Evolutionary conservation across 1,140 invertebrate species (phyloP).

Genomic region (Mylabris phalerata): DNA sequence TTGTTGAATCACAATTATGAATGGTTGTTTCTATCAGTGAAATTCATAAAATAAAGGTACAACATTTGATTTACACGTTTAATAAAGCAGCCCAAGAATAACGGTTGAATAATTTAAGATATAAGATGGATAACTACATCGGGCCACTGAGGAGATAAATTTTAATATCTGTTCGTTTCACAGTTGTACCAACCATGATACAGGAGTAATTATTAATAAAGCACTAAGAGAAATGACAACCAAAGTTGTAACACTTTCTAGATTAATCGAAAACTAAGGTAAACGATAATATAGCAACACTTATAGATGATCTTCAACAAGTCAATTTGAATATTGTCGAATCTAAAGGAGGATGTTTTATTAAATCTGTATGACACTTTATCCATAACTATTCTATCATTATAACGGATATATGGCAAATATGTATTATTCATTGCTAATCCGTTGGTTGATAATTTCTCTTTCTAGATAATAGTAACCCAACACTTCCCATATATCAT

Average conservation of each 20-base stretch:
- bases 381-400: conserved; percentile 5
- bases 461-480: conserved; percentile 4
- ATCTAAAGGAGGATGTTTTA: not conserved
- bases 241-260: not conserved
- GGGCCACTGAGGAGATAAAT: not conserved
- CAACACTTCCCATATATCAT: conserved; percentile 11
- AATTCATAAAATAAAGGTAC: too few relatives aligned
- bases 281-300: too few relatives aligned
- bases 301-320: too few relatives aligned
- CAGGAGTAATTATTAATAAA: conserved; percentile 6
- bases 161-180: not conserved
- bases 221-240: conserved; percentile 5
- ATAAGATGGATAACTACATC: too few relatives aligned
- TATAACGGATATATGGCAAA: conserved; percentile 1
- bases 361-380: conserved; percentile 3
- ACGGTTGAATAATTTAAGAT: too few relatives aligned
- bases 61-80: too few relatives aligned
- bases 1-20: too few relatives aligned
- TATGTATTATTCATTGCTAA: conserved; percentile 9
- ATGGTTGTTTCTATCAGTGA: too few relatives aligned
- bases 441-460: conserved; percentile 14
- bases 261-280: too few relatives aligned
- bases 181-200: not conserved
- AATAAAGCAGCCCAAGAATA: too few relatives aligned
- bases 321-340: too few relatives aligned